Evolutionary conservation across 1,140 invertebrate species (phyloP).

Genomic region (Cepaea nemoralis): DNA sequence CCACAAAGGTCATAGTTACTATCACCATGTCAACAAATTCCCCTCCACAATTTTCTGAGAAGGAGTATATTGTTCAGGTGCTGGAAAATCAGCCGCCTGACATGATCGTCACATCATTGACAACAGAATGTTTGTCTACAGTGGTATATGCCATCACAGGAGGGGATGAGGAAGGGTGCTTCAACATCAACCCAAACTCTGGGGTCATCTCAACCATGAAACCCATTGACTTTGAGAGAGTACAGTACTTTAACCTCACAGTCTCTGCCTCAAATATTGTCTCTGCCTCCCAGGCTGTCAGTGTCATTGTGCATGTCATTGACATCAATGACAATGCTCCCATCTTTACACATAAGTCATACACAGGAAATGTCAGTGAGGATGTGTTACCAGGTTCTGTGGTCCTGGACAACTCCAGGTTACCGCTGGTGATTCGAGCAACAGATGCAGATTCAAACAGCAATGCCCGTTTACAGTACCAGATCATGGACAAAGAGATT

Average conservation of each 20-base stretch:
- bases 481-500: constrained; percentile 84
- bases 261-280: constrained; percentile 89
- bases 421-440: constrained; percentile 83
- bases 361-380: constrained; percentile 82
- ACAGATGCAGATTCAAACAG: constrained; percentile 83
- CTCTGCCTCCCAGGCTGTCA: constrained; percentile 66
- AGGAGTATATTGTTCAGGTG: constrained; percentile 82
- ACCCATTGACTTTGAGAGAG: constrained; percentile 73
- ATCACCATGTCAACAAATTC: constrained; percentile 91
- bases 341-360: constrained; percentile 79
- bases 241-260: constrained; percentile 85
- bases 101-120: constrained; percentile 82
- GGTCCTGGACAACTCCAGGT: constrained; percentile 77
- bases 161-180: constrained; percentile 69
- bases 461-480: constrained; percentile 86
- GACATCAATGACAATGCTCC: constrained; percentile 87
- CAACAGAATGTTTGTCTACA: constrained; percentile 76
- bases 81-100: constrained; percentile 86
- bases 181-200: constrained; percentile 72
- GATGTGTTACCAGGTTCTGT: constrained; percentile 80
- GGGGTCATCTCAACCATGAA: constrained; percentile 71
- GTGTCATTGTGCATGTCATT: constrained; percentile 72
- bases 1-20: constrained; percentile 86
- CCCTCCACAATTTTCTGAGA: constrained; percentile 80
- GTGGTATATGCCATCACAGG: constrained; percentile 65